These are phyloP conservation scores for Myotis brandtii DNA, from an alignment of 2,113 vertebrate species.

Conservation along the genomic window DNA sequence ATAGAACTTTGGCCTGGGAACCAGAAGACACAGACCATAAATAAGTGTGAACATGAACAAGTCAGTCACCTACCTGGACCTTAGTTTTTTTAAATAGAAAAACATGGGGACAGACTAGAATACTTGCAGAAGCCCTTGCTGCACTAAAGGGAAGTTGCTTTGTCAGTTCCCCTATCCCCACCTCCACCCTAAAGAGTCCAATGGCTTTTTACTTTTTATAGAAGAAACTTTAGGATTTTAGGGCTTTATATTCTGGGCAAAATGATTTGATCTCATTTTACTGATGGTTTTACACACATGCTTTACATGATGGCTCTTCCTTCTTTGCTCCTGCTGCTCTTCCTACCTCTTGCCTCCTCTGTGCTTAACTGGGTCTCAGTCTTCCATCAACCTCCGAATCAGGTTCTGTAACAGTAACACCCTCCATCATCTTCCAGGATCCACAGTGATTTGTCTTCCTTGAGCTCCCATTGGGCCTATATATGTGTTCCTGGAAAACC, in stretches of 20 bases:
- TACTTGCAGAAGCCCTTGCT: not conserved
- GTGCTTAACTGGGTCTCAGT: not conserved
- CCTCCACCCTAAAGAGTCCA: not conserved
- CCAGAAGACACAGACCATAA: not conserved
- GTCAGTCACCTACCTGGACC: not conserved
- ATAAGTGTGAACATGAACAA: not conserved
- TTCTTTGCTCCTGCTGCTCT: not conserved
- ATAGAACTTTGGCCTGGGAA: not conserved
- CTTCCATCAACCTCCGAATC: not conserved
- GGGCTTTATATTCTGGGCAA: not conserved
- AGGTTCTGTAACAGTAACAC: not conserved
- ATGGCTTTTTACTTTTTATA: not conserved
- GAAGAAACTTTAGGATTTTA: not conserved
- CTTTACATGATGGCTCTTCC: not conserved
- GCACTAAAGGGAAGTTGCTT: not conserved
- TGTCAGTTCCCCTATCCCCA: not conserved
- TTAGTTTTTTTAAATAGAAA: not conserved
- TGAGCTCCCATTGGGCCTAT: not conserved
- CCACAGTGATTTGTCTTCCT: not conserved
- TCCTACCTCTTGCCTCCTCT: not conserved
- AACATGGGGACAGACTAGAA: not conserved
- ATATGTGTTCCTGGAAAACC: not conserved
- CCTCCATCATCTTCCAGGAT: not conserved
- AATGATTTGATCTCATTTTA: not conserved
- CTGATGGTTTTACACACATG: not conserved